These are phyloP conservation scores for Crocallis elinguaria DNA, from an alignment of 2,888 invertebrate species.

Conservation along the genomic window DNA sequence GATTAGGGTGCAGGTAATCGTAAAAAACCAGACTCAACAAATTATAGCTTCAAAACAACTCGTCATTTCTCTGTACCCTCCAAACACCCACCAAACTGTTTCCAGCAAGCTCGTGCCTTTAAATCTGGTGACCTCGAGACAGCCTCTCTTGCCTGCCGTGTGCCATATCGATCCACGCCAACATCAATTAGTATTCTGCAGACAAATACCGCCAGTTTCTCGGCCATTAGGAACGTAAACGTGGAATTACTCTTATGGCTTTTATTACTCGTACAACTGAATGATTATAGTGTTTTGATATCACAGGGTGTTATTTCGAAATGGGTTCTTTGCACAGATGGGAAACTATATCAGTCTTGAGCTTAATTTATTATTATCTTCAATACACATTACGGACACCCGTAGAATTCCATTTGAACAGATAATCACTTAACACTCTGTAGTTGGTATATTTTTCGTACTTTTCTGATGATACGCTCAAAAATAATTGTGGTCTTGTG, in stretches of 20 bases:
- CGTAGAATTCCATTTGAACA: too few relatives aligned
- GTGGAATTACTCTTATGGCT: background rate
- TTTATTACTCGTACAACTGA: background rate
- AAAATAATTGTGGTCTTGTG: too few relatives aligned
- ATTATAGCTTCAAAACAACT: background rate
- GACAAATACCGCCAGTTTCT: constrained; percentile 10
- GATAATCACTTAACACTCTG: too few relatives aligned
- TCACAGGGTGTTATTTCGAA: too few relatives aligned
- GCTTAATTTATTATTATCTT: too few relatives aligned
- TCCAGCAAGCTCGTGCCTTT: constrained; percentile 1
- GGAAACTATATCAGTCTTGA: too few relatives aligned
- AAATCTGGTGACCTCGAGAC: constrained; percentile 34
- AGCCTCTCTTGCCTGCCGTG: constrained; percentile 26
- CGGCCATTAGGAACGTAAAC: background rate
- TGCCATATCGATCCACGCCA: constrained; percentile 31
- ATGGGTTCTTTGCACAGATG: too few relatives aligned
- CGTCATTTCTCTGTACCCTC: background rate
- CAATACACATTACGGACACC: too few relatives aligned
- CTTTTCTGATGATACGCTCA: too few relatives aligned
- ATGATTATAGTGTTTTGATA: background rate
- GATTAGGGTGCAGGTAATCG: too few relatives aligned
- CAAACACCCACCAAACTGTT: background rate
- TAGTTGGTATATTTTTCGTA: too few relatives aligned
- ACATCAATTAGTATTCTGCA: constrained; percentile 25
- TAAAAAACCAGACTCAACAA: too few relatives aligned